Conservation (phyloP, 2,888 invertebrate species). For the Trichacis sp. region DNA sequence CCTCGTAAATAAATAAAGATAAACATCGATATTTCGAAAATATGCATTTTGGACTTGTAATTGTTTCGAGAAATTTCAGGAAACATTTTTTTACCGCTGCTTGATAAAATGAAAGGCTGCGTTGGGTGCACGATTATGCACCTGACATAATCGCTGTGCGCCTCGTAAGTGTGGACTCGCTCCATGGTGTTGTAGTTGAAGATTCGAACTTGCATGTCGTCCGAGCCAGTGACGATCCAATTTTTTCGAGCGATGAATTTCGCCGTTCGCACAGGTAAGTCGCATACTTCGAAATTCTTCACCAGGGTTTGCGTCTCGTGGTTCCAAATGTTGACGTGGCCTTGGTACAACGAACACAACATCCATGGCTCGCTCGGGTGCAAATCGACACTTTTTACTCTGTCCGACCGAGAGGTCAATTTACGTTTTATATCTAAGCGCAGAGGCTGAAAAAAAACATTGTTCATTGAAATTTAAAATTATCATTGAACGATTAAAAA, state of each 20-base stretch:
- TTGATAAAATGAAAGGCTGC: constrained; percentile 95
- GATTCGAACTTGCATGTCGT: constrained; percentile 94
- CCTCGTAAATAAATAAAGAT: no score
- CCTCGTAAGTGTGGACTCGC: constrained; percentile 94
- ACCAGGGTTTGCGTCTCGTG: constrained; percentile 93
- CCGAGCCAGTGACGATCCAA: constrained; percentile 98
- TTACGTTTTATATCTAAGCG: constrained; percentile 98
- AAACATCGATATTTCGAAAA: no score
- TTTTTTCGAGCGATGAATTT: constrained; percentile 97
- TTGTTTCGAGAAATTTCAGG: no score
- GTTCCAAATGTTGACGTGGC: constrained; percentile 99
- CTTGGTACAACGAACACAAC: constrained; percentile 93
- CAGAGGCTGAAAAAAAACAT: constrained; percentile 80
- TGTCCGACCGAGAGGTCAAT: constrained; percentile 96
- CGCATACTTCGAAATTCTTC: constrained; percentile 93
- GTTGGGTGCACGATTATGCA: constrained; percentile 97
- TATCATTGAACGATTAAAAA: background rate
- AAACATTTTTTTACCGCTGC: constrained; percentile 85
- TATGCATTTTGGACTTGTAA: no score
- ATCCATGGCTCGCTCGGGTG: constrained; percentile 99
- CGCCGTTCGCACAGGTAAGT: constrained; percentile 94
- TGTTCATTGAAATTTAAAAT: background rate
- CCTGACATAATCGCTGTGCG: constrained; percentile 97
- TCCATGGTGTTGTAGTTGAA: constrained; percentile 99
- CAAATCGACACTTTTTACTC: constrained; percentile 97